Conservation (phyloP, 1,140 invertebrate species). For the Eueides isabella region DNA sequence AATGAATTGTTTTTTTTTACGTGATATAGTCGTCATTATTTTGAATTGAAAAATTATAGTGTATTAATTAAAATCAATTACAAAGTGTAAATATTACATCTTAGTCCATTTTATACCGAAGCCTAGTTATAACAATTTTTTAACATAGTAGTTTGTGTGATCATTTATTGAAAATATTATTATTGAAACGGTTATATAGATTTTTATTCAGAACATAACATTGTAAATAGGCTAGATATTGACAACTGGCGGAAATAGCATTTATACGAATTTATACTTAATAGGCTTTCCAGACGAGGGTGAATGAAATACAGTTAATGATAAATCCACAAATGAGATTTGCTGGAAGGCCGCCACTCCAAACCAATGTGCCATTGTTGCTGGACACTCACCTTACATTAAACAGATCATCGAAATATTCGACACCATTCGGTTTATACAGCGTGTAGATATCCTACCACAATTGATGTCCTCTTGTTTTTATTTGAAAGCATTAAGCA, state of each 20-base stretch:
- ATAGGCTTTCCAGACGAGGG: conserved; percentile 73
- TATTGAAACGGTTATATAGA: neutral
- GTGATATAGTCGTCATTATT: neutral
- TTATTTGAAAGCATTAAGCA: neutral
- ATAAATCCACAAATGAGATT: conserved; percentile 82
- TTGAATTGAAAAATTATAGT: too few species aligned
- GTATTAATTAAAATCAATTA: too few species aligned
- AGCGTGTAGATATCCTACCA: conserved; percentile 43
- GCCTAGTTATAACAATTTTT: too few species aligned
- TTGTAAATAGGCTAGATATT: conserved; percentile 65
- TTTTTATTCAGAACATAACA: conserved; percentile 20
- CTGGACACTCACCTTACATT: conserved; percentile 78
- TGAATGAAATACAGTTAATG: conserved; percentile 80
- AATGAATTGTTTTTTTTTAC: neutral
- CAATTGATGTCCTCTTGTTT: neutral
- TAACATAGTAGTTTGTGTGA: too few species aligned
- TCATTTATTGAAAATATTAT: too few species aligned
- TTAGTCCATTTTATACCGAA: too few species aligned
- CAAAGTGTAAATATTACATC: too few species aligned
- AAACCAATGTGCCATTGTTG: conserved; percentile 72
- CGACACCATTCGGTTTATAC: conserved; percentile 38
- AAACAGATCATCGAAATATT: conserved; percentile 58
- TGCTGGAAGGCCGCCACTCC: conserved; percentile 78
- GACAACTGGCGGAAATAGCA: conserved; percentile 71
- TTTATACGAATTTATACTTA: conserved; percentile 65